Base-by-base conservation (phyloP, 2,888 invertebrate genomes). In the Pristionchus exspectatus region DNA sequence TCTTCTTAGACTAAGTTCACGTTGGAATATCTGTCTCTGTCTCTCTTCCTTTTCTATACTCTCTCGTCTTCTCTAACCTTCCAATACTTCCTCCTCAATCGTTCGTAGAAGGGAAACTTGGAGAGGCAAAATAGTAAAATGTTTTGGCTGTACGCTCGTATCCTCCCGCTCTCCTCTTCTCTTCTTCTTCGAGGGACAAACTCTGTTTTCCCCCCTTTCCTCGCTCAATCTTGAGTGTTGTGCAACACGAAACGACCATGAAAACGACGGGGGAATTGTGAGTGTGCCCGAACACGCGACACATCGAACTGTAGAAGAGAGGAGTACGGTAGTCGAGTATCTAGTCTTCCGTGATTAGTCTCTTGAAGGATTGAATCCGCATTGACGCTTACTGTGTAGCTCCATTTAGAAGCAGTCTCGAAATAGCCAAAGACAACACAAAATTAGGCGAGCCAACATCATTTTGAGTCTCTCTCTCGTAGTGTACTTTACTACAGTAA, bases 181-280 rank as follows among this genome's bases (percentile, higher is more conserved):
- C 27, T 33, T 84, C 56, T 84, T 56, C 84, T 56, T 16, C 84
- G 24, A 24, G 59, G 59, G 77, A 21, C 77, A 77, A 77, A 77
- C 77, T 77, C 77, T 44, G 77, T 77, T 77, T 77, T 44, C 44
- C 69, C 27, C 44, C 77, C 74, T 74, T 77, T 44, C 77, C 77
- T 24, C 77, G 72, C 77, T 77, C 77, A 77, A 77, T 77, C 77
- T 77, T 77, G 77, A 77, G 77, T 77, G 77, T 77, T 77, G 77
- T 77, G 77, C 77, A 77, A 77, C 77, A 77, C 77, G 77, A 77
- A 77, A 77, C 77, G 77, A 77, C 77, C 44, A 77, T 44, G 77
- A 77, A 38, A 44, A 77, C 30, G 74, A 27, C 18, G 18, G 44
- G 77, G 77, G 77, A 77, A 77, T 77, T 77, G 77, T 77, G 77